Evolutionary conservation across 2,113 vertebrate genomes (phyloP).

Genomic region (Silurus asotus): DNA sequence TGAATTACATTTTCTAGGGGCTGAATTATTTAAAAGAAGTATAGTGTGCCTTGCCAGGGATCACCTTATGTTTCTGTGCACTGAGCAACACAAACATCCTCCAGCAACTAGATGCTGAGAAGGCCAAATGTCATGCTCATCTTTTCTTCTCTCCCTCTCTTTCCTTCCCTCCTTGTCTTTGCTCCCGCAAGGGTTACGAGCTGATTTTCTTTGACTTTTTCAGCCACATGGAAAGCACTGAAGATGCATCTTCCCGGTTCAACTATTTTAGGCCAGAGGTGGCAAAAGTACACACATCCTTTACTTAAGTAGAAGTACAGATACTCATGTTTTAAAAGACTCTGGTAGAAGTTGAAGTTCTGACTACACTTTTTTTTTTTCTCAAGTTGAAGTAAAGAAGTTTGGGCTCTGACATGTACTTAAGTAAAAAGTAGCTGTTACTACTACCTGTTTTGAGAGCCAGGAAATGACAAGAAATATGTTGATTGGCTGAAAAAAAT

Average conservation of each 20-base stretch:
- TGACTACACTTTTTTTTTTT: too few relatives aligned
- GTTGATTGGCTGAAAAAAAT: too few relatives aligned
- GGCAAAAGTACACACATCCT: too few relatives aligned
- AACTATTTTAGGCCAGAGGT: slow-evolving; percentile 65
- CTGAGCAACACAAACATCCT: slow-evolving; percentile 46
- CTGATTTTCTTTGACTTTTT: slow-evolving; percentile 64
- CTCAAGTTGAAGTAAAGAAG: too few relatives aligned
- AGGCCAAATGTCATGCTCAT: slow-evolving; percentile 43
- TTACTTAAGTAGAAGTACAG: too few relatives aligned
- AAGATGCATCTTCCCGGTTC: slow-evolving; percentile 72
- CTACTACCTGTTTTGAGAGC: too few relatives aligned
- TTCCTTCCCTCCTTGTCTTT: slow-evolving; percentile 22
- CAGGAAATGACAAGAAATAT: too few relatives aligned
- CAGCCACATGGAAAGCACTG: slow-evolving; percentile 63
- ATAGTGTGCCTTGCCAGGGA: slow-evolving; percentile 59
- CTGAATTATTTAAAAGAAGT: slow-evolving; percentile 74
- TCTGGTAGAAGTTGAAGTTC: too few relatives aligned
- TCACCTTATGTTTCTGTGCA: slow-evolving; percentile 54
- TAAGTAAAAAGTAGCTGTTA: too few relatives aligned
- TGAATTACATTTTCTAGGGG: slow-evolving; percentile 75
- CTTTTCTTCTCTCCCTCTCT: slow-evolving; percentile 41
- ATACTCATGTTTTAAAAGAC: too few relatives aligned
- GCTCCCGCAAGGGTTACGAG: slow-evolving; percentile 47
- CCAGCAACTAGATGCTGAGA: slow-evolving; percentile 36
- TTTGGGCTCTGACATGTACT: too few relatives aligned